Conservation (phyloP, 1,140 invertebrate genomes). For the Contarinia nasturtii region DNA sequence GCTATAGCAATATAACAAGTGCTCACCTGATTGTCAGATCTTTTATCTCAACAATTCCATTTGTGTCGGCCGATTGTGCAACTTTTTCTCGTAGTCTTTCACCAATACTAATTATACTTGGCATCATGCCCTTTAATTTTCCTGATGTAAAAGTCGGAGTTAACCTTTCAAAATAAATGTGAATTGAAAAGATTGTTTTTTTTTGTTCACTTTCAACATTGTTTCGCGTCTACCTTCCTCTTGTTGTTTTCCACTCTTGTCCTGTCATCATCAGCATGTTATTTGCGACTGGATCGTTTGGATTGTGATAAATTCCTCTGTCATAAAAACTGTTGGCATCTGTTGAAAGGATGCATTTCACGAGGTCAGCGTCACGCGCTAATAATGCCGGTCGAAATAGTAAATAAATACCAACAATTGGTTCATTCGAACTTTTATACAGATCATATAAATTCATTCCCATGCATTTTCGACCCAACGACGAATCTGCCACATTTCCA, state of each 20-base stretch:
- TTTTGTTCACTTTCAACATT: conserved; percentile 24
- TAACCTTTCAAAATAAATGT: no score
- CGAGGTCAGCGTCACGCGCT: conserved; percentile 25
- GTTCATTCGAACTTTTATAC: conserved; percentile 8
- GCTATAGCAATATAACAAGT: no score
- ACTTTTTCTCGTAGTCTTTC: conserved; percentile 4
- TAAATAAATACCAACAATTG: conserved; percentile 17
- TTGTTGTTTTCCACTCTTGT: neutral
- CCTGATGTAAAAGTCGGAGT: conserved; percentile 33
- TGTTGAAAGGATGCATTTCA: conserved; percentile 22
- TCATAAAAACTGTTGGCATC: conserved; percentile 25
- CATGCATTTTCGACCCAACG: conserved; percentile 8
- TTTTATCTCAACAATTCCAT: conserved; percentile 13
- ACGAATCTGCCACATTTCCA: conserved; percentile 9
- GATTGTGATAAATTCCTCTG: conserved; percentile 19
- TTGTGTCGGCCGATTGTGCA: conserved; percentile 3
- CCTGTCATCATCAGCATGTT: neutral
- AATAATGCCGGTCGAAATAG: conserved; percentile 18
- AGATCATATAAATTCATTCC: conserved; percentile 12
- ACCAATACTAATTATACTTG: conserved; percentile 6
- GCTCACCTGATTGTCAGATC: conserved; percentile 17
- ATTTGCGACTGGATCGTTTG: conserved; percentile 16
- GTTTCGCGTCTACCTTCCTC: conserved; percentile 9
- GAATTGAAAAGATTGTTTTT: conserved; percentile 29
- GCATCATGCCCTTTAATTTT: conserved; percentile 29